Base-by-base conservation (phyloP, 2,888 invertebrate genomes). In the Ischnura elegans region DNA sequence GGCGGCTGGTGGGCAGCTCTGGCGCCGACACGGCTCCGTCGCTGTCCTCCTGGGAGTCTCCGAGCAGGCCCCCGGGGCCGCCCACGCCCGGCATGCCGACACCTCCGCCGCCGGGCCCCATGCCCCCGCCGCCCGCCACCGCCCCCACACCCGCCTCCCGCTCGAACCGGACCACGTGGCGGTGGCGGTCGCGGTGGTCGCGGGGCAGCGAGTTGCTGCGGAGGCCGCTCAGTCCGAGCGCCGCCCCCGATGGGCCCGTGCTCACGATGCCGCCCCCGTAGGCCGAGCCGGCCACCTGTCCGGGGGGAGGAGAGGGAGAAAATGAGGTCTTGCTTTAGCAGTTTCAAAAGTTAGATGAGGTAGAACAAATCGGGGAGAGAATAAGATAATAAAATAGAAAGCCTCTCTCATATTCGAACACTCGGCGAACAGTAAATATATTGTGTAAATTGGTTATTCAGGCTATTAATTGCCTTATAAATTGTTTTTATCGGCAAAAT, bases 1-100 rank as follows among this genome's bases (percentile, higher is more conserved):
- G 96, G 95, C 97, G 95, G 96, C 97, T 96, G 95, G 95, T 94
- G 93, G 98, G 98, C 96, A 98, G 97, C 96, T 98, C 98, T 36
- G 98, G 98, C 42, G 98, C 98, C 93, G 98, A 98, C 94, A 98
- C 97, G 94, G 98, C 98, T 93, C 98, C 98, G 95, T 98, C 98
- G 95, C 97, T 97, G 95, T 98, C 98, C 95, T 98, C 98, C 96
- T 98, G 97, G 94, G 96, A 95, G 94, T 97, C 97, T 29, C 96
- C 95, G 86, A 97, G 96, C 85, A 97, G 96, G 55, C 96, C 96
- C 47, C 97, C 96, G 90, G 96, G 96, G 94, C 97, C 96, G 96
- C 66, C 94, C 43, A 95, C 94, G 61, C 94, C 94, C 93, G 95
- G 94, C 94, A 95, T 85, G 94, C 94, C 86, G 94, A 94, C 93